These are phyloP conservation scores for Neomorphus geoffroyi DNA, from an alignment of 2,797 vertebrate genomes.

Conservation along the genomic window DNA sequence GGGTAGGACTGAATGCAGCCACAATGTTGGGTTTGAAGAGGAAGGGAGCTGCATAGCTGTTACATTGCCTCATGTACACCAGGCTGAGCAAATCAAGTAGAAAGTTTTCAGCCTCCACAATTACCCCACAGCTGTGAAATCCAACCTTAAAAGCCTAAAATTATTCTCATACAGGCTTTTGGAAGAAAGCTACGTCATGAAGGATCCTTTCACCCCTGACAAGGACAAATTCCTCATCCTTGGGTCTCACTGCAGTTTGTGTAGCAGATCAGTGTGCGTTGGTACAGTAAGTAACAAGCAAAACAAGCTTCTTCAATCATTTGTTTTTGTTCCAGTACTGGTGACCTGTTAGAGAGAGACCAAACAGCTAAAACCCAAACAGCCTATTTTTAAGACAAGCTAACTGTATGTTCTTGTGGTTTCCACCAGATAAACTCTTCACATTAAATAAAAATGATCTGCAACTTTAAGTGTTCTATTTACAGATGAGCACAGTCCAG, in stretches of 20 bases:
- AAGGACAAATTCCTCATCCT: slow-evolving; percentile 86
- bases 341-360: background rate
- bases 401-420: background rate
- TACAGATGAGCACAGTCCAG: background rate
- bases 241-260: slow-evolving; percentile 84
- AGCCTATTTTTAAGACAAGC: background rate
- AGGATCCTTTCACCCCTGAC: slow-evolving; percentile 86
- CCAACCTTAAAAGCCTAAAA: background rate
- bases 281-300: slow-evolving; percentile 77
- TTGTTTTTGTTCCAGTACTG: background rate
- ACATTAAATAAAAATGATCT: background rate
- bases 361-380: background rate
- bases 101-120: background rate
- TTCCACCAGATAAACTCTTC: background rate
- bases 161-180: slow-evolving; percentile 78
- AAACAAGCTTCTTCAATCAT: background rate
- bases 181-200: slow-evolving; percentile 87
- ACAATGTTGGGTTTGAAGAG: background rate
- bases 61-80: background rate
- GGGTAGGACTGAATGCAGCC: background rate
- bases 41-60: background rate
- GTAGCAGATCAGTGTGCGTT: slow-evolving; percentile 81
- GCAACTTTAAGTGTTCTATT: background rate
- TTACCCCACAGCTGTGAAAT: background rate
- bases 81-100: background rate